Conservation (phyloP, 2,888 invertebrate species). For the Elmis aenea region DNA sequence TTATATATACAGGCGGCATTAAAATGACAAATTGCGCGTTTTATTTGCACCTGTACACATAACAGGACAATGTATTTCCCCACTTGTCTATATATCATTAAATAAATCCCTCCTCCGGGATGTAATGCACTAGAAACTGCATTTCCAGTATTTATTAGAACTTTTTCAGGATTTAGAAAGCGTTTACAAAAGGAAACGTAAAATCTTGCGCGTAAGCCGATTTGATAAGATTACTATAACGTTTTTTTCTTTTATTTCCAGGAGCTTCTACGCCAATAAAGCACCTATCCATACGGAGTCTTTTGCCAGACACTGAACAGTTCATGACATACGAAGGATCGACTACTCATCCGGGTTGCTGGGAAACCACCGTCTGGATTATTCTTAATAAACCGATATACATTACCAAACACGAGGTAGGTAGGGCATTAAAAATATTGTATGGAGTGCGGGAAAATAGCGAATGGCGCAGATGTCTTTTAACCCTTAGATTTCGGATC, state of each 20-base stretch:
- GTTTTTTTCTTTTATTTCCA: constrained; percentile 43
- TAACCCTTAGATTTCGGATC: no score
- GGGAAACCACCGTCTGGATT: constrained; percentile 99
- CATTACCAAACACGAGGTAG: constrained; percentile 92
- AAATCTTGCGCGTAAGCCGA: neutral
- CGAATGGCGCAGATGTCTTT: no score
- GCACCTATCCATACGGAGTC: constrained; percentile 76
- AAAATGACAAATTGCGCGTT: constrained; percentile 20
- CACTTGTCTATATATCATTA: constrained; percentile 19
- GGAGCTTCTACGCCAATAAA: constrained; percentile 79
- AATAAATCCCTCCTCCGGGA: constrained; percentile 17
- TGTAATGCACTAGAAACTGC: constrained; percentile 4
- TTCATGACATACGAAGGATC: constrained; percentile 99
- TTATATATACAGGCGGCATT: constrained; percentile 12
- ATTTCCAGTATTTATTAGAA: neutral
- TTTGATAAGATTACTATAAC: neutral
- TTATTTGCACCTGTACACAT: constrained; percentile 16
- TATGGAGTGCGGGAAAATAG: no score
- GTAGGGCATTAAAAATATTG: constrained; percentile 30
- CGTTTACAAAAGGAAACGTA: neutral
- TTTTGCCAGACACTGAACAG: constrained; percentile 87
- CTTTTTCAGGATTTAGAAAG: neutral
- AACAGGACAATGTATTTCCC: constrained; percentile 17
- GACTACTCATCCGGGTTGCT: constrained; percentile 95
- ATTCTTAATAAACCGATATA: constrained; percentile 97